phyloP scores from a whole-genome alignment of 2,888 invertebrate genomes.

The Bugula neritina region DNA sequence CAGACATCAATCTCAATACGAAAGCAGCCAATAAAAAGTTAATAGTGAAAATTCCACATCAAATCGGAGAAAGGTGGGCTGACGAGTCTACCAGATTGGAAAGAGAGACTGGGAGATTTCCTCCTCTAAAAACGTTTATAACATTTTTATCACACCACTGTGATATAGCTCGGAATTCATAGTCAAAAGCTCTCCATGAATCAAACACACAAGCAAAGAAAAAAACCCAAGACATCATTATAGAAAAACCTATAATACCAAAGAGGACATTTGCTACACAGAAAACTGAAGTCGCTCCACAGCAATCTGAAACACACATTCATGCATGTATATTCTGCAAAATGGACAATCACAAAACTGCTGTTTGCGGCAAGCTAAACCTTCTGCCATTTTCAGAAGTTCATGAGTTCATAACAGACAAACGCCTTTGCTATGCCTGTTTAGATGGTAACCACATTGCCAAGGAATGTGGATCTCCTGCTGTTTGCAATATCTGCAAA shows the following conservation, averaged over 20 bases:
- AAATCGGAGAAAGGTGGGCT: constrained; percentile 3
- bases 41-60: background rate
- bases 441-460: background rate
- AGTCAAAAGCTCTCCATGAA: background rate
- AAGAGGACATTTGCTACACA: constrained; percentile 11
- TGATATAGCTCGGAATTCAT: constrained; percentile 18
- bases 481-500: background rate
- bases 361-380: background rate
- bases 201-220: background rate
- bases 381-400: background rate
- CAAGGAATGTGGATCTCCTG: background rate
- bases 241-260: background rate
- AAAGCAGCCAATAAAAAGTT: constrained; percentile 14
- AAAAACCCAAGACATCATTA: background rate
- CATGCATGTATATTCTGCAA: background rate
- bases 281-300: constrained; percentile 1
- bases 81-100: constrained; percentile 17
- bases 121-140: background rate
- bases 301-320: background rate
- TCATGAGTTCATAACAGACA: background rate
- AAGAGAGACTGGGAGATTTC: background rate
- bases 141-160: constrained; percentile 11
- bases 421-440: background rate
- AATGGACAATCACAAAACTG: background rate
- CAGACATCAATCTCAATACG: constrained; percentile 12